Conservation (phyloP, 1,140 invertebrate species). For the Chironomus tepperi region DNA sequence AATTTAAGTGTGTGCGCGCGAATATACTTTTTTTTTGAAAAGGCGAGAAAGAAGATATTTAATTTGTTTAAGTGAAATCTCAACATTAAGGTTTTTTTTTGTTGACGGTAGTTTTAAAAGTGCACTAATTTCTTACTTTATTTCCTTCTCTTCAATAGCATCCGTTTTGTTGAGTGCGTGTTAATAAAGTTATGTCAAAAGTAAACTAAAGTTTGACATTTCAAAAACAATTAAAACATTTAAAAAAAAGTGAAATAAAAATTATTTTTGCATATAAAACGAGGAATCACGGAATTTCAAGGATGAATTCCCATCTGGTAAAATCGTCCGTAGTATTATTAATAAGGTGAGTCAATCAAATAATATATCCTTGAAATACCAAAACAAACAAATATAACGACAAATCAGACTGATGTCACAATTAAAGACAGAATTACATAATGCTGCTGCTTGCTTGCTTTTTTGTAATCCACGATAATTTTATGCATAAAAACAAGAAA, state of each 20-base stretch:
- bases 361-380: too few relatives aligned
- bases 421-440: too few relatives aligned
- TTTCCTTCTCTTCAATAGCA: background rate
- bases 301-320: slow-evolving; percentile 2
- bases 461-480: too few relatives aligned
- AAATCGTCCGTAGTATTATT: background rate
- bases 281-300: background rate
- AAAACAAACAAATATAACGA: too few relatives aligned
- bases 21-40: background rate
- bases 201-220: background rate
- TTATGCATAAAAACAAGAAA: too few relatives aligned
- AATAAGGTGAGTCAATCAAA: background rate
- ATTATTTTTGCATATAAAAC: background rate
- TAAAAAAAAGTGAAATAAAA: background rate
- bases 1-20: background rate
- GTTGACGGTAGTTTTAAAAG: background rate
- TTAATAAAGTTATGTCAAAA: background rate
- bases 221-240: background rate
- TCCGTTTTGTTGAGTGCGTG: background rate
- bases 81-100: background rate
- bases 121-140: background rate
- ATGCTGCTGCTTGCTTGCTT: too few relatives aligned
- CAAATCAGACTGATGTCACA: too few relatives aligned
- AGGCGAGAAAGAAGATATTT: background rate
- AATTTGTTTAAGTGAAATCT: slow-evolving; percentile 9